Base-by-base conservation (phyloP, 2,888 invertebrate genomes). In the Pristionchus entomophagus region DNA sequence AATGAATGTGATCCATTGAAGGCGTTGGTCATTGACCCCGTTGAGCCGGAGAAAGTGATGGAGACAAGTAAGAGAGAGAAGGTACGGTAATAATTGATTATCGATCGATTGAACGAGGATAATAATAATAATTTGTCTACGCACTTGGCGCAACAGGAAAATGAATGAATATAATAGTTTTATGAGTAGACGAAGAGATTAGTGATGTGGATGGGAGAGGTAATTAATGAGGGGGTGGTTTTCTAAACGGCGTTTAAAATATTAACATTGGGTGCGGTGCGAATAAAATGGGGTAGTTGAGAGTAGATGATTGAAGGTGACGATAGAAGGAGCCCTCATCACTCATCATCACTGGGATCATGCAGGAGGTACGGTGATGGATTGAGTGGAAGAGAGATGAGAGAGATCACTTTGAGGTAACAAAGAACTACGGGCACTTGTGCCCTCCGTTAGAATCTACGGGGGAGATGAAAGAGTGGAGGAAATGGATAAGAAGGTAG, bases 331-430 rank as follows among this genome's bases (percentile, higher is more conserved):
- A 10, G 91, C 91, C 29, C 88, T 93, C 2, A 90, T 93, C 38
- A 93, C 93, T 17, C 93, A 93, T 86, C 93, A 93, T 87, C 93
- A 93, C 84, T 92, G 90, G 88, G 92, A 92, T 86, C 92, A 92
- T 86, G 89, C 92, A n/a, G 91, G 90, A 73, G 85, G 65, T 85
- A 62, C n/a, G 26, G 8, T 59, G 29, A 26, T 59, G 10, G 14
- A 19, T n/a, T 41, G 26, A n/a, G n/a, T 8, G 26, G n/a, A 6
- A 8, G 6, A 73, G 6, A 12, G n/a, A 41, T n/a, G 26, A 17
- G 10, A 14, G 41, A 10, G 26, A 26, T 14, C 3, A 65, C 83
- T 49, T 17, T 19, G 12, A 82, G 83, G 85, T 1, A 85, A 85
- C 53, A 41, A 77, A 29, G 77, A 51, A 17, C 41, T 85, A 8